Evolutionary conservation across 1,140 invertebrate species (phyloP).

Genomic region (Hylyphantes graminicola): DNA sequence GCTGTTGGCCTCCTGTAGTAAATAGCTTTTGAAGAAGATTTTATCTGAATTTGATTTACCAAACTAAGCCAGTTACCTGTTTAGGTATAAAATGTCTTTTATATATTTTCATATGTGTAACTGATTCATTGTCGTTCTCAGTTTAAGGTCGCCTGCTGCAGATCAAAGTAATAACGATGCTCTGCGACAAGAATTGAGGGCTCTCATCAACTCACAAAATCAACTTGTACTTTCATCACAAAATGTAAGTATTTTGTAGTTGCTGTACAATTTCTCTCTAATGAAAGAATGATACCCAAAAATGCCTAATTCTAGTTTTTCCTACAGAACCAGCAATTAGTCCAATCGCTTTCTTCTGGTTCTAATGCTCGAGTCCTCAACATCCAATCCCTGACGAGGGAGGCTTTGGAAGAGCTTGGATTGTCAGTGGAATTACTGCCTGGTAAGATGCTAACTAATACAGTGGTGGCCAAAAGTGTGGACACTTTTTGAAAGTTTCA

Average conservation of each 20-base stretch:
- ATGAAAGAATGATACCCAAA: neutral
- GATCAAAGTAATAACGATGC: conserved; percentile 16
- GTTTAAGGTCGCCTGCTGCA: conserved; percentile 24
- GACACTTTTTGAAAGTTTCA: no score
- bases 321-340: conserved; percentile 56
- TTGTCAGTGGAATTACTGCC: conserved; percentile 77
- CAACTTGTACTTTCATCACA: neutral
- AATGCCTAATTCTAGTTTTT: neutral
- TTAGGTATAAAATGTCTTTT: no score
- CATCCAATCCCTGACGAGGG: conserved; percentile 70
- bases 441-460: conserved; percentile 69
- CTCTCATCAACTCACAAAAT: conserved; percentile 25
- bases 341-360: conserved; percentile 52
- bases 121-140: neutral
- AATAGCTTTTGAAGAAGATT: no score
- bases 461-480: no score
- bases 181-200: conserved; percentile 5
- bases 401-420: conserved; percentile 76
- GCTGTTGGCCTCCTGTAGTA: no score
- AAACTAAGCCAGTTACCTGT: no score
- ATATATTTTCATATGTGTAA: neutral
- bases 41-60: no score
- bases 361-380: conserved; percentile 35
- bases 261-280: neutral
- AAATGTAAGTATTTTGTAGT: conserved; percentile 15